Evolutionary conservation across 2,797 vertebrate genomes (phyloP), one percentile per base, ranked within the genome.

Genomic region (Danio albolineatus): DNA sequence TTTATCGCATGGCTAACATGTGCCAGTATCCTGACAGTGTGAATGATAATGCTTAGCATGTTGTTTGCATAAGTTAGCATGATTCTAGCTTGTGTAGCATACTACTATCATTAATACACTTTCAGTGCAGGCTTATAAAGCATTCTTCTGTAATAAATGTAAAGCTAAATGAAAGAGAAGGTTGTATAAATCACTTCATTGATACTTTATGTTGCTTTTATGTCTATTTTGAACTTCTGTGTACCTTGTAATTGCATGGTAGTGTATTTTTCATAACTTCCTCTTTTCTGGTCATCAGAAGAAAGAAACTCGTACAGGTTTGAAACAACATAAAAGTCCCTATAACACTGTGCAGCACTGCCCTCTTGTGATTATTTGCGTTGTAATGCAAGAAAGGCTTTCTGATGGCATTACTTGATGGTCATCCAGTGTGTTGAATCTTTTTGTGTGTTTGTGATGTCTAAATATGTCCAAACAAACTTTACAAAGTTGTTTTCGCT

Each of bases 361-460:
- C 82, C 77, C 77, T 82, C 85, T 80, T 80, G 80, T 84, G 85
- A 78, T 73, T 56, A 14, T 59, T 28, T 57, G 6, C 43, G 17
- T 21, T 78, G 65, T 36, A 49, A n/a, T 6, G 16, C 57, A 73
- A 16, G 57, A 57, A 62, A 44, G 71, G 53, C 19, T 44, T n/a
- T 48, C 28, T 75, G 73, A 53, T 28, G 6, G 39, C 41, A 14
- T 74, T 5, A 2, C 49, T 49, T 61, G 28, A 46, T 7, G 8
- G 14, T 60, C 16, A 73, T 73, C 21, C 43, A 46, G 9, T 39
- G 2, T 48, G 21, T 49, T 70, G 16, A 12, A 14, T 13, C 12
- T 38, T 38, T 59, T 17, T 60, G 21, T 57, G n/a, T 14, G 14
- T 28, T 12, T 16, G 7, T 44, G 28, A 28, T 28, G 28, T n/a